Conservation (phyloP, 2,888 invertebrate species). For the Embidobia sp. region DNA sequence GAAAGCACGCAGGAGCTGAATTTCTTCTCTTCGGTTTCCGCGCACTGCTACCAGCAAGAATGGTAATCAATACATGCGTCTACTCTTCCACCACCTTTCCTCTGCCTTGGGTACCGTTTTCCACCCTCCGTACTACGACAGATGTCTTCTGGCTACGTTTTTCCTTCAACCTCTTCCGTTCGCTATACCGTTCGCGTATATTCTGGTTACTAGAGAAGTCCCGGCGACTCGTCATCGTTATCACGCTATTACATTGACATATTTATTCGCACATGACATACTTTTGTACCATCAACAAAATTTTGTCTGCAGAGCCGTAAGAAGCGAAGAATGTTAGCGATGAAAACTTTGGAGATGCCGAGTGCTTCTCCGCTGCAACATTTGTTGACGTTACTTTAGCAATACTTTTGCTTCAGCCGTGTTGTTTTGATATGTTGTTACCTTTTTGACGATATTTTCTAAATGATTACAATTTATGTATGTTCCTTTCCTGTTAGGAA, state of each 20-base stretch:
- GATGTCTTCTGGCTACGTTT: conserved; percentile 70
- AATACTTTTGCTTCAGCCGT: conserved; percentile 6
- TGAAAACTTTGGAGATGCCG: conserved; percentile 31
- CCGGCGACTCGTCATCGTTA: conserved; percentile 57
- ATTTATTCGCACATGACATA: conserved; percentile 54
- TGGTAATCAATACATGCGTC: conserved; percentile 76
- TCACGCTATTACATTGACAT: conserved; percentile 52
- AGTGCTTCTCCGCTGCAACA: background rate
- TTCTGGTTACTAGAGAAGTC: conserved; percentile 55
- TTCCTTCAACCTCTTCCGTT: conserved; percentile 69
- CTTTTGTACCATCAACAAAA: conserved; percentile 55
- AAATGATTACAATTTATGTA: background rate
- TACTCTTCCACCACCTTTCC: conserved; percentile 71
- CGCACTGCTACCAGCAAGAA: conserved; percentile 65
- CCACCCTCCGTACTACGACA: conserved; percentile 65
- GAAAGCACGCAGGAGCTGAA: conserved; percentile 53
- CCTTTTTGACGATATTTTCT: background rate
- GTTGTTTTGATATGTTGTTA: conserved; percentile 19
- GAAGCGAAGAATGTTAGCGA: conserved; percentile 6
- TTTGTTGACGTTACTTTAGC: conserved; percentile 17
- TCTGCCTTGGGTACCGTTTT: conserved; percentile 63
- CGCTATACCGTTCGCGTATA: conserved; percentile 51
- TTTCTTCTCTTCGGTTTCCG: conserved; percentile 66
- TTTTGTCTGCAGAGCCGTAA: conserved; percentile 23
- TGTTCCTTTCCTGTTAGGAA: too few species aligned